Evolutionary conservation across 2,888 invertebrate genomes (phyloP).

Genomic region (Amphiduros pacificus): DNA sequence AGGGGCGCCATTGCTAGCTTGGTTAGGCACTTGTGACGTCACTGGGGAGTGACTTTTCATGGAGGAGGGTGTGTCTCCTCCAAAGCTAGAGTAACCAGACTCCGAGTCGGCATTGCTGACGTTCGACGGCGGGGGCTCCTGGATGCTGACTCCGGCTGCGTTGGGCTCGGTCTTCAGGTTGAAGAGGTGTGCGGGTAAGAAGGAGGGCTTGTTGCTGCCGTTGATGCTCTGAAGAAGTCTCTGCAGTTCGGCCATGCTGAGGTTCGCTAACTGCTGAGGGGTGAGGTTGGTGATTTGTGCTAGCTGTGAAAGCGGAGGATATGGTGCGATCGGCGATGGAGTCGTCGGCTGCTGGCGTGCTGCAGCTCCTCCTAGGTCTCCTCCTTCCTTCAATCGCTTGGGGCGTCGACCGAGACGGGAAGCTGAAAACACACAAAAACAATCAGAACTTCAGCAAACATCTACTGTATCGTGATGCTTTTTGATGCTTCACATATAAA

Average conservation of each 20-base stretch:
- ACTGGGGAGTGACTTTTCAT: constrained; percentile 39
- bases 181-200: constrained; percentile 14
- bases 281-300: constrained; percentile 15
- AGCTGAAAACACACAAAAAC: constrained; percentile 39
- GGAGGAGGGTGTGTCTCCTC: constrained; percentile 37
- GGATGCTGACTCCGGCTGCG: background rate
- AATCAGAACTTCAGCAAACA: background rate
- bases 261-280: constrained; percentile 40
- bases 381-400: constrained; percentile 54
- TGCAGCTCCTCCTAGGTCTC: constrained; percentile 6
- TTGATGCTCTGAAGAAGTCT: constrained; percentile 46
- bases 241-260: constrained; percentile 55
- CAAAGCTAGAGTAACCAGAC: constrained; percentile 40
- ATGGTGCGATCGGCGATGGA: constrained; percentile 49
- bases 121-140: background rate
- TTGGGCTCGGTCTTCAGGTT: constrained; percentile 16
- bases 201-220: constrained; percentile 21
- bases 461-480: too few relatives aligned
- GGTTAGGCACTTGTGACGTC: background rate
- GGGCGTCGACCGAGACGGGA: constrained; percentile 58
- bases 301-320: constrained; percentile 32
- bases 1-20: background rate
- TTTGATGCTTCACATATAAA: too few relatives aligned
- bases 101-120: constrained; percentile 24
- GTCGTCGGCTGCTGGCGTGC: background rate